A percentile compares a stretch with the other conserved stretches of the same genome.
These are phyloP conservation scores for Drosophila funebris DNA, from an alignment of 1,140 invertebrate species.

Conservation along the genomic window DNA sequence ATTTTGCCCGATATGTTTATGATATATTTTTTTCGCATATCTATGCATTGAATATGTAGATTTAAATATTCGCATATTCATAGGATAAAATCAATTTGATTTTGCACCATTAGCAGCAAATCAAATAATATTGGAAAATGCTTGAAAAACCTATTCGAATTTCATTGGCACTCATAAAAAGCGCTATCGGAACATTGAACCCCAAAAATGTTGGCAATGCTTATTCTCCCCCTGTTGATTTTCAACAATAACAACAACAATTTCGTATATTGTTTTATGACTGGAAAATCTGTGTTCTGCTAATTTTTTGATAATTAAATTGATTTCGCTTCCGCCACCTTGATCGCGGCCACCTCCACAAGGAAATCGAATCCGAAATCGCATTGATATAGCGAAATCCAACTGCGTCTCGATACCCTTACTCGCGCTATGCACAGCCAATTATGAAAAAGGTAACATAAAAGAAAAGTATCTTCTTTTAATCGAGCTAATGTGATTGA, in stretches of 20 bases:
- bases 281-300: constrained; percentile 25
- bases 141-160: constrained; percentile 57
- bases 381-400: constrained; percentile 32
- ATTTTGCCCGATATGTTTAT: constrained; percentile 10
- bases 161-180: constrained; percentile 51
- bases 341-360: constrained; percentile 46
- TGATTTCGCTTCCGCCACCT: constrained; percentile 73
- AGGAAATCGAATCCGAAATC: constrained; percentile 41
- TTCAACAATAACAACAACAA: constrained; percentile 24
- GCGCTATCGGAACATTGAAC: constrained; percentile 54
- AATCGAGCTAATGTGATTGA: neutral
- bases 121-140: constrained; percentile 54
- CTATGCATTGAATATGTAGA: constrained; percentile 57
- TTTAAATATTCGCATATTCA: constrained; percentile 15
- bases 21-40: neutral
- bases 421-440: neutral
- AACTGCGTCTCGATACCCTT: constrained; percentile 26
- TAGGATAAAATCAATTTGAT: constrained; percentile 37
- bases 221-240: constrained; percentile 34
- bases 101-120: constrained; percentile 53
- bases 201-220: constrained; percentile 18
- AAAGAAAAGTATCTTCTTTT: neutral
- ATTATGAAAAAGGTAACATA: neutral
- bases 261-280: constrained; percentile 47
- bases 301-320: constrained; percentile 71